Evolutionary conservation across 1,140 invertebrate species (phyloP), one percentile per base, ranked within the genome.

Genomic region (Drosophila athabasca): DNA sequence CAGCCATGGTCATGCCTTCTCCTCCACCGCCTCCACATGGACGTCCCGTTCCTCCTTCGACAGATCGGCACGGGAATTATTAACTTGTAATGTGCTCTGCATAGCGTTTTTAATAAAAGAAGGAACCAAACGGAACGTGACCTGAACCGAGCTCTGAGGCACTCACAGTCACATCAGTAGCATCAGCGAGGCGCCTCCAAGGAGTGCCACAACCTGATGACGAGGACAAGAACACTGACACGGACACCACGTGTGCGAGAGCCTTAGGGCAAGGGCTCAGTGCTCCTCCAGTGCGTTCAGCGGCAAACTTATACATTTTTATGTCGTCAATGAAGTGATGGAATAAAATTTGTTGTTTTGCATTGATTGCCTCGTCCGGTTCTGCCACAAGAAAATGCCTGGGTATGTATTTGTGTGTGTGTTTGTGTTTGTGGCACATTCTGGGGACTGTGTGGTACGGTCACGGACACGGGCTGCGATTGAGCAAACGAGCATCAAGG

Each of bases 11-110:
- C 50, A 22, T 65, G 68, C 44, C 69, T 45, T 43, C 54, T 19
- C 43, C 29, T 15, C 41, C 39, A 8, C 19, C 22, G 17, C 19
- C 26, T 43, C 41, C 43, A 48, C 49, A 39, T 60, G 51, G 54
- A 48, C 26, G 46, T 35, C n/a, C 41, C 52, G 22, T 51, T 29
- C 29, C 9, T 46, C 48, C 31, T 35, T 46, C 48, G 31, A 49
- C 72, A 64, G 46, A 68, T 68, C 78, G 64, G 76, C 83, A 79
- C 83, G 83, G 83, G 83, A 87, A 87, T 88, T 88, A 88, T 88
- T 88, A 88, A 88, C 83, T 88, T 88, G 84, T 88, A 88, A 88
- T 88, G 83, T 88, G 83, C 83, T 82, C 82, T 88, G 83, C 83
- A 88, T 88, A 83, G 83, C 83, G 83, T 88, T 88, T 88, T 88